phyloP scores from a whole-genome alignment of 2,113 vertebrate species.

The Ochotona curzoniae region DNA sequence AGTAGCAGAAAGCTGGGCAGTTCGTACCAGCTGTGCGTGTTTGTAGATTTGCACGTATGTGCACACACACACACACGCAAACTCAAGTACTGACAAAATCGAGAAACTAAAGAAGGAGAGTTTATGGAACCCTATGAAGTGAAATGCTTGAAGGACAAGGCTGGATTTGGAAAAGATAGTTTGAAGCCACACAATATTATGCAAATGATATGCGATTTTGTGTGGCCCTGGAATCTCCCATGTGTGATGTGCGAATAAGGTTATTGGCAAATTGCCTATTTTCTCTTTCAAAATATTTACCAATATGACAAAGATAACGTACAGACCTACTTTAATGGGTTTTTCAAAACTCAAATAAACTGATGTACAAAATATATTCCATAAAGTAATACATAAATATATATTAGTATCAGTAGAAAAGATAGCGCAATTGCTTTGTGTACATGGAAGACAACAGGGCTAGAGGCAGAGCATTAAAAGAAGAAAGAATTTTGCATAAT shows the following conservation, averaged over 20 bases:
- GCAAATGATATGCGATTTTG: not conserved
- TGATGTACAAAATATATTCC: not conserved
- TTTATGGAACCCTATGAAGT: rapidly evolving
- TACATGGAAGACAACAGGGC: not conserved
- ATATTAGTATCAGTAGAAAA: not conserved
- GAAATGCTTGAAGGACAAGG: not conserved
- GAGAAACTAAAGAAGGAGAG: not conserved
- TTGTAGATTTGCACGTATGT: not conserved
- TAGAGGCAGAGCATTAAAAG: not conserved
- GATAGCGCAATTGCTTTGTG: not conserved
- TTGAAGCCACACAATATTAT: not conserved
- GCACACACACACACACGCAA: no score
- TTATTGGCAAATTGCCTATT: not conserved
- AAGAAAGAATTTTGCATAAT: not conserved
- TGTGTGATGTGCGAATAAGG: not conserved
- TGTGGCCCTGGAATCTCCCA: no score
- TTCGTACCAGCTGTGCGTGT: not conserved
- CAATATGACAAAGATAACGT: not conserved
- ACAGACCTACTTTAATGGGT: not conserved
- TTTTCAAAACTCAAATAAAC: not conserved
- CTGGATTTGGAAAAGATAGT: not conserved
- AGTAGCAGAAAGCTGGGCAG: not conserved
- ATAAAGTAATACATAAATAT: not conserved
- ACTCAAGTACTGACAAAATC: not conserved
- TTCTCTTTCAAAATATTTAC: conserved; percentile 27